phyloP scores from a whole-genome alignment of 1,140 invertebrate genomes.

The Zaprionus vittiger region DNA sequence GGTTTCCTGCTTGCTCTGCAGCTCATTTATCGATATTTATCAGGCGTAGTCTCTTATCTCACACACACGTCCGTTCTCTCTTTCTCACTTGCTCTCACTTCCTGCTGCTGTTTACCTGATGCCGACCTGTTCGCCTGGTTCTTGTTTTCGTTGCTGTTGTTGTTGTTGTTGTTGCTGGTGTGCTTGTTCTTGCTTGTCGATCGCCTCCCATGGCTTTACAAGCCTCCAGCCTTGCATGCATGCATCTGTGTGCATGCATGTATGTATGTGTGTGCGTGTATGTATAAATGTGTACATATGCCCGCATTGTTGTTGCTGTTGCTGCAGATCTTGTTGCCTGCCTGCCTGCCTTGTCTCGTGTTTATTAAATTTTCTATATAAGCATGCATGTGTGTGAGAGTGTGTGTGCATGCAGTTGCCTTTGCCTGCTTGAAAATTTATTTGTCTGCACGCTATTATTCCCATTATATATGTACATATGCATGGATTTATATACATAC shows the following conservation, averaged over 20 bases:
- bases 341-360: conserved; percentile 50
- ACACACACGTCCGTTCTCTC: conserved; percentile 13
- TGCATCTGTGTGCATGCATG: not conserved
- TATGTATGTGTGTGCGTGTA: conserved; percentile 10
- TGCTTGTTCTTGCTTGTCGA: conserved; percentile 47
- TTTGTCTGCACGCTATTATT: conserved; percentile 76
- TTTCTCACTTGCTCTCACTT: conserved; percentile 49
- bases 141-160: conserved; percentile 29
- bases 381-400: not conserved
- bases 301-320: conserved; percentile 39
- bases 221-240: conserved; percentile 45
- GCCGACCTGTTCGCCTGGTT: conserved; percentile 54
- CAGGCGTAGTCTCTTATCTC: conserved; percentile 57
- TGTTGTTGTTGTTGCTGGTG: conserved; percentile 16
- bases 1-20: conserved; percentile 43
- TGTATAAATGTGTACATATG: conserved; percentile 52
- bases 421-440: conserved; percentile 69
- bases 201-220: conserved; percentile 67
- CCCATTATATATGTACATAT: conserved; percentile 43
- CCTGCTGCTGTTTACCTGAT: conserved; percentile 50
- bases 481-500: conserved; percentile 19
- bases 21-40: conserved; percentile 72
- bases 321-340: conserved; percentile 46
- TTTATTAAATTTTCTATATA: conserved; percentile 71
- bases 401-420: conserved; percentile 34